phyloP scores from a whole-genome alignment of 2,888 invertebrate genomes.

The Colostygia pectinataria region DNA sequence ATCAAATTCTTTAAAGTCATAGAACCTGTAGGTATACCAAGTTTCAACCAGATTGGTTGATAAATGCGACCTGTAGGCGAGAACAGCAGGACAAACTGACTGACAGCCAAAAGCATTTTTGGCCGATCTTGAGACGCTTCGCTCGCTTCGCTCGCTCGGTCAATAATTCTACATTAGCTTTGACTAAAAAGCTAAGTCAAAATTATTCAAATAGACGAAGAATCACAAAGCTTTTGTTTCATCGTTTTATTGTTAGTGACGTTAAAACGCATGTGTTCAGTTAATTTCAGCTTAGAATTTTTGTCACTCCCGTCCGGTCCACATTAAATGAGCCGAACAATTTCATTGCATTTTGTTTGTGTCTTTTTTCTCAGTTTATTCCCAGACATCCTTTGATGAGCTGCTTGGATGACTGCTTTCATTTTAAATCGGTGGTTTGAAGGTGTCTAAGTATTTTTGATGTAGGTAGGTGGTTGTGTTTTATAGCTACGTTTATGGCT shows the following conservation, averaged over 20 bases:
- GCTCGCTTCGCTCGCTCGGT: no score
- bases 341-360: constrained; percentile 67
- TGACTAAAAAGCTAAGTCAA: not conserved
- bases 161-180: no score
- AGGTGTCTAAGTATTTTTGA: constrained; percentile 29
- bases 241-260: constrained; percentile 50
- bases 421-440: constrained; percentile 59
- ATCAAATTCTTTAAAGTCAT: no score
- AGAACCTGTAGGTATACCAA: no score
- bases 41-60: no score
- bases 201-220: not conserved
- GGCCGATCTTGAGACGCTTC: no score
- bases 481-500: constrained; percentile 29
- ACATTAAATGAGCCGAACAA: constrained; percentile 80
- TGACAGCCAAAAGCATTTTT: no score
- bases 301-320: constrained; percentile 81
- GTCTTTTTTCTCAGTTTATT: constrained; percentile 56
- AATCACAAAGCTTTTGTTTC: constrained; percentile 26
- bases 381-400: constrained; percentile 76
- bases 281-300: constrained; percentile 80
- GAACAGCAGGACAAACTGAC: no score
- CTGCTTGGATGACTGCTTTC: constrained; percentile 53
- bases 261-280: constrained; percentile 74
- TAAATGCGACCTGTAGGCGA: no score
- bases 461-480: constrained; percentile 25